Evolutionary conservation across 2,888 invertebrate species (phyloP), one percentile per base, ranked within the genome.

Genomic region (Drosophila setosimentum): DNA sequence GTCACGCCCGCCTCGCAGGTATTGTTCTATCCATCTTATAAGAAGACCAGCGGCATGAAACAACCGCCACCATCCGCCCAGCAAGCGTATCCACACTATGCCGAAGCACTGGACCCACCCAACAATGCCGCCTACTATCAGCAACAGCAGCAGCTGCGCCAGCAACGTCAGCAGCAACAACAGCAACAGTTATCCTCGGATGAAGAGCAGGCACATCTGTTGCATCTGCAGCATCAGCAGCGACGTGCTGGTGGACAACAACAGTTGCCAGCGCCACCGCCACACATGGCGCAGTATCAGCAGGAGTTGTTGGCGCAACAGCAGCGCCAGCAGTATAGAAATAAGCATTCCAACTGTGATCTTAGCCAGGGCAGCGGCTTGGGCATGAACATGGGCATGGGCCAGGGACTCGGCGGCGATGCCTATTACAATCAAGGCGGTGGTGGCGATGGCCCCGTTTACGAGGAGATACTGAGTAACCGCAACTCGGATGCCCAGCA

Each of bases 331-430:
- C 92, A 92, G 79, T 91, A 89, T 91, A 92, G 91, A 88, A 91
- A 89, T 90, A 91, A 92, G 90, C 92, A 91, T 91, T 92, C 92
- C 91, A 92, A 92, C 92, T 92, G 92, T 92, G 92, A 92, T 89
- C 82, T 86, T 75, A 83, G 82, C 82, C 82, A 84, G 69, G 89
- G 82, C 69, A 79, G 76, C 61, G 81, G 77, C 78, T 40, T 77
- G 51, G 71, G 81, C 65, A 79, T 89, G 68, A 55, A 30, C 77
- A 59, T 76, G 64, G 86, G 74, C 62, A 71, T 75, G 53, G 65
- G 71, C 54, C 45, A 66, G 35, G 66, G 70, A 55, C 81, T 63
- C 10, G 80, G 83, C 8, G 80, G 83, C 70, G 92, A 92, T 83
- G 83, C 92, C 75, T 92, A 92, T 62, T 92, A 92, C 71, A 92